Evolutionary conservation across 2,888 invertebrate genomes (phyloP).

Genomic region (Mimas tiliae): DNA sequence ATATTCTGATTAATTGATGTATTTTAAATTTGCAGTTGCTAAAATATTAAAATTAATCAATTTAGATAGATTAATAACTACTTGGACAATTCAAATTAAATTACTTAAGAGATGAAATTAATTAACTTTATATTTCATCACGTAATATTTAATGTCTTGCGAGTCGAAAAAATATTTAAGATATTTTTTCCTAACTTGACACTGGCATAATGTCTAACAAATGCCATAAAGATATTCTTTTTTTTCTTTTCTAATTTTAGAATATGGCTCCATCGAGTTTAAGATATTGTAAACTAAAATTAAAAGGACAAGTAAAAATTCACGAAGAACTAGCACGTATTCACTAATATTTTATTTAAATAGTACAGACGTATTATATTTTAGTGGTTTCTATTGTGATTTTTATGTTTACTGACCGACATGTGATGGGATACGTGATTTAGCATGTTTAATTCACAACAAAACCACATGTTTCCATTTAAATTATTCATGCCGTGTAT

Average conservation of each 20-base stretch:
- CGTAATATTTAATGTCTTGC: neutral
- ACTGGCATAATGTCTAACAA: no score
- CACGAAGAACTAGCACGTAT: neutral
- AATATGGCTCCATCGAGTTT: no score
- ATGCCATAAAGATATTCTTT: no score
- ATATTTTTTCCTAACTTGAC: no score
- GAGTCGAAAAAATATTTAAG: neutral
- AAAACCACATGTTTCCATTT: conserved; percentile 2
- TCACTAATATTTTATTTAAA: neutral
- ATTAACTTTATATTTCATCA: conserved; percentile 1
- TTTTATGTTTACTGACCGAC: conserved; percentile 3
- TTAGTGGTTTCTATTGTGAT: neutral
- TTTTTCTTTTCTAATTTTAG: no score
- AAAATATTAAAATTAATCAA: neutral
- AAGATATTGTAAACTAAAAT: neutral
- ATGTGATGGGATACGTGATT: conserved; percentile 4
- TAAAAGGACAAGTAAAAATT: neutral
- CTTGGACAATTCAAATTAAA: no score
- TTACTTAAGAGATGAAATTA: neutral
- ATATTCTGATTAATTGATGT: no score
- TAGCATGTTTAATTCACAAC: conserved; percentile 6
- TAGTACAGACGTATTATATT: neutral
- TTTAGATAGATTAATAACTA: neutral
- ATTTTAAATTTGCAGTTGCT: neutral
- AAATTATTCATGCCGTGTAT: conserved; percentile 6